Evolutionary conservation across 2,797 vertebrate species (phyloP).

Genomic region (Tangara arthus): DNA sequence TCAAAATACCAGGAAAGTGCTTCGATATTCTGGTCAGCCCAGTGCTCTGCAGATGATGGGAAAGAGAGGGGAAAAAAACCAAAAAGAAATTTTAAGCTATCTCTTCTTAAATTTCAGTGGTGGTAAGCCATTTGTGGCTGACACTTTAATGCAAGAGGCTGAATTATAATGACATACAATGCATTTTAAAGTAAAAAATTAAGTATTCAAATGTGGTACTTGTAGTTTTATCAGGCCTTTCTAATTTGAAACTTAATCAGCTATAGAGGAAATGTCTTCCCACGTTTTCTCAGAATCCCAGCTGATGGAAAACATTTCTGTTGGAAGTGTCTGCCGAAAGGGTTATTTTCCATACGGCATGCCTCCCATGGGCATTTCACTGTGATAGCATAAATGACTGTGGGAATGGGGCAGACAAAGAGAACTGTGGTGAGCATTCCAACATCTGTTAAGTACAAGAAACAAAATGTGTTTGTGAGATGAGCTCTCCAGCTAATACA

Average conservation of each 20-base stretch:
- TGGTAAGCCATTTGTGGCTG: neutral
- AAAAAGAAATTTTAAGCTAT: neutral
- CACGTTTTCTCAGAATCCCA: conserved; percentile 11
- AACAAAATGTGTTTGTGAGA: neutral
- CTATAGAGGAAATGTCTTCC: neutral
- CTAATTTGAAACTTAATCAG: neutral
- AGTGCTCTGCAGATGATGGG: neutral
- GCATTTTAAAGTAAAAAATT: neutral
- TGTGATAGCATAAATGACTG: conserved; percentile 83
- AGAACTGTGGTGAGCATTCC: conserved; percentile 70
- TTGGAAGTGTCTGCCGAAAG: conserved; percentile 67
- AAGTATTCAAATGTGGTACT: neutral
- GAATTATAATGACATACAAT: neutral
- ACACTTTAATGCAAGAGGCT: neutral
- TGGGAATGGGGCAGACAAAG: conserved; percentile 81
- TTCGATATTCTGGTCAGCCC: neutral
- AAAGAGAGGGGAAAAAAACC: neutral
- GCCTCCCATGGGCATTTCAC: conserved; percentile 77
- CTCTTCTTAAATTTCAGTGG: neutral
- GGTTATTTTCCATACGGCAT: conserved; percentile 84
- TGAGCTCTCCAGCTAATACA: neutral
- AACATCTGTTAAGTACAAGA: neutral
- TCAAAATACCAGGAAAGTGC: neutral
- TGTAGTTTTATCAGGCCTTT: neutral
- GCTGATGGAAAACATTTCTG: conserved; percentile 35